Conservation (phyloP, 2,113 vertebrate genomes). For the Pedionomus torquatus region DNA sequence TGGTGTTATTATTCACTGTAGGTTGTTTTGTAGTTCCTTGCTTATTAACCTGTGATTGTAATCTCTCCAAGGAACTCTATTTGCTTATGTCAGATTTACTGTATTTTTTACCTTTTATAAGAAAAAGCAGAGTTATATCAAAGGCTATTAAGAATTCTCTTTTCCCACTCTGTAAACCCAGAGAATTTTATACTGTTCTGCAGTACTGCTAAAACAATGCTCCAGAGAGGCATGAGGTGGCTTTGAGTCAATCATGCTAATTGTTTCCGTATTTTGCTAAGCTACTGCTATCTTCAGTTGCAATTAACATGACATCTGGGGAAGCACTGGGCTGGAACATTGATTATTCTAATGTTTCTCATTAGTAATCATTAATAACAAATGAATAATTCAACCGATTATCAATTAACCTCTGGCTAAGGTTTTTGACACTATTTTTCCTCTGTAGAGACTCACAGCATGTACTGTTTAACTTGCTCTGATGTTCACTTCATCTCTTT, state of each 20-base stretch:
- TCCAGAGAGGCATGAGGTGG: conserved; percentile 43
- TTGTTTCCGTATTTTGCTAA: conserved; percentile 72
- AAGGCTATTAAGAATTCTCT: conserved; percentile 10
- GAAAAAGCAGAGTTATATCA: conserved; percentile 10
- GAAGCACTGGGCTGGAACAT: conserved; percentile 66
- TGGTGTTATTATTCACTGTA: conserved; percentile 14
- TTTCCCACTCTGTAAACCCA: not conserved
- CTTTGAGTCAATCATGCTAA: conserved; percentile 73
- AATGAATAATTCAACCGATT: conserved; percentile 70
- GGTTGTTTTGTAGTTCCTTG: not conserved
- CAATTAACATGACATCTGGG: conserved; percentile 74
- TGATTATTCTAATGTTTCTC: conserved; percentile 72
- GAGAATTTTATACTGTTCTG: not conserved
- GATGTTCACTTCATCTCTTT: conserved; percentile 6
- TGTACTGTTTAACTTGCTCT: conserved; percentile 35
- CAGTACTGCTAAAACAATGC: conserved; percentile 40
- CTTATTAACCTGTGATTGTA: not conserved
- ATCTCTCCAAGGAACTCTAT: conserved; percentile 18
- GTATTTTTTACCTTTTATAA: conserved; percentile 38
- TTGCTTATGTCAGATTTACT: conserved; percentile 26
- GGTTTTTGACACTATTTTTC: conserved; percentile 22
- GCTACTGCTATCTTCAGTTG: conserved; percentile 60
- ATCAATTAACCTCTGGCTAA: conserved; percentile 68
- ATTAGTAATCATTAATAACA: conserved; percentile 75
- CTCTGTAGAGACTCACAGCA: not conserved